These are phyloP conservation scores for Amphiprion clarkii DNA, from an alignment of 2,797 vertebrate genomes.

Conservation along the genomic window DNA sequence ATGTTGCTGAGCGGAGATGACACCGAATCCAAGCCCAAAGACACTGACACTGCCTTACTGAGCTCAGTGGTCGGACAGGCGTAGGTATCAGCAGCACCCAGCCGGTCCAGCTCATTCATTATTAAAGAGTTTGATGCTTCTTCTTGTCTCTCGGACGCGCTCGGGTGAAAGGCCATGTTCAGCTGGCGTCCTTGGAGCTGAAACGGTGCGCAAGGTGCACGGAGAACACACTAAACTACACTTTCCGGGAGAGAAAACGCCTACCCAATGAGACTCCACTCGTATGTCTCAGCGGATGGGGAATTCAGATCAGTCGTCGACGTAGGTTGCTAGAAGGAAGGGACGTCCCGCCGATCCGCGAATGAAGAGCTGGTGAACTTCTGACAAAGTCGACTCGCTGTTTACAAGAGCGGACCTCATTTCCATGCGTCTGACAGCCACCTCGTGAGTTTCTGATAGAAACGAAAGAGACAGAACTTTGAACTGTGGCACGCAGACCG, in stretches of 20 bases:
- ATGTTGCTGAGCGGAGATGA: conserved; percentile 48
- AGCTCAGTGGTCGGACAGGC: conserved; percentile 64
- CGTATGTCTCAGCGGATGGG: conserved; percentile 38
- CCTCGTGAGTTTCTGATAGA: neutral
- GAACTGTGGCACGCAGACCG: neutral
- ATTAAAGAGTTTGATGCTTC: conserved; percentile 37
- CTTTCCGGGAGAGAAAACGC: conserved; percentile 53
- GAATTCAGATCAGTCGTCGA: conserved; percentile 37
- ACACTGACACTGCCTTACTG: conserved; percentile 77
- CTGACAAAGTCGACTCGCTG: neutral
- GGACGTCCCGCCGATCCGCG: conserved; percentile 61
- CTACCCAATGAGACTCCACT: conserved; percentile 47
- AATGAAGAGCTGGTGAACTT: conserved; percentile 31
- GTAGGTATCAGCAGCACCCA: conserved; percentile 35
- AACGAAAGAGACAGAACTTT: conserved; percentile 1
- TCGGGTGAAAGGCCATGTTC: conserved; percentile 63
- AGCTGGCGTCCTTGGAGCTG: conserved; percentile 8
- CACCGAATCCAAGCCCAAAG: conserved; percentile 71
- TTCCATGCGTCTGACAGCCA: neutral
- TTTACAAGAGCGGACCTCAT: neutral
- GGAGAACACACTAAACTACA: conserved; percentile 36
- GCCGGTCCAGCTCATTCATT: conserved; percentile 36
- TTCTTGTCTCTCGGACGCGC: conserved; percentile 35
- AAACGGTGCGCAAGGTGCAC: conserved; percentile 1
- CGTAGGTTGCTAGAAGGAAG: conserved; percentile 25